A percentile compares a stretch with the other conserved stretches of the same genome.
phyloP scores from a whole-genome alignment of 1,140 invertebrate species.

The Holotrichia oblita region DNA sequence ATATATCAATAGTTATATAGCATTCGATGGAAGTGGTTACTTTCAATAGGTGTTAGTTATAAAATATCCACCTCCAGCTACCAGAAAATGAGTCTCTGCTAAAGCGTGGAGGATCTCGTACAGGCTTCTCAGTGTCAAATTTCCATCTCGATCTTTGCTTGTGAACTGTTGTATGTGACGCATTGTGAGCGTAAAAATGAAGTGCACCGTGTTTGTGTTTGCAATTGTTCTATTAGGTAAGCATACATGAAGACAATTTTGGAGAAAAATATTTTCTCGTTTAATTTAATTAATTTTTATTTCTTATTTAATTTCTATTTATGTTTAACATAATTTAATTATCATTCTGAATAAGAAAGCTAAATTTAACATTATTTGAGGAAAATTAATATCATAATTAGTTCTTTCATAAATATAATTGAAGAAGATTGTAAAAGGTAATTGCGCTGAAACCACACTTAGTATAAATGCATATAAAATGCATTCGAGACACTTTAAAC shows the following conservation, averaged over 20 bases:
- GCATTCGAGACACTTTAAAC: too few species aligned
- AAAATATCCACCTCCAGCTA: constrained; percentile 28
- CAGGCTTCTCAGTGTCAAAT: constrained; percentile 16
- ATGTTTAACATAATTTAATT: not conserved
- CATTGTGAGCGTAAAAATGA: constrained; percentile 20
- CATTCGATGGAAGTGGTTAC: not conserved
- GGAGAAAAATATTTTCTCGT: too few species aligned
- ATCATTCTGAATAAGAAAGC: not conserved
- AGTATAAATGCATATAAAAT: too few species aligned
- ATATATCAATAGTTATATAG: too few species aligned
- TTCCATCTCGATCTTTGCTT: not conserved
- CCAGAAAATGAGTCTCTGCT: constrained; percentile 4
- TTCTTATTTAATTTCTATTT: not conserved
- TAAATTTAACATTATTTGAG: too few species aligned
- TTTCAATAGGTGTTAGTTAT: constrained; percentile 23
- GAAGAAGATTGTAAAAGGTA: too few species aligned
- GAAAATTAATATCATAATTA: too few species aligned
- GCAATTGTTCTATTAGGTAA: constrained; percentile 2
- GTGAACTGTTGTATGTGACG: constrained; percentile 6
- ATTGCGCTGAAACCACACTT: too few species aligned
- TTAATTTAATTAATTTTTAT: too few species aligned
- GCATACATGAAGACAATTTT: not conserved
- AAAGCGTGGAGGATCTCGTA: not conserved
- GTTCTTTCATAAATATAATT: too few species aligned
- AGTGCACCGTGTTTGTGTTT: constrained; percentile 2